Evolutionary conservation across 2,888 invertebrate genomes (phyloP).

Genomic region (Drosophila prostipennis): DNA sequence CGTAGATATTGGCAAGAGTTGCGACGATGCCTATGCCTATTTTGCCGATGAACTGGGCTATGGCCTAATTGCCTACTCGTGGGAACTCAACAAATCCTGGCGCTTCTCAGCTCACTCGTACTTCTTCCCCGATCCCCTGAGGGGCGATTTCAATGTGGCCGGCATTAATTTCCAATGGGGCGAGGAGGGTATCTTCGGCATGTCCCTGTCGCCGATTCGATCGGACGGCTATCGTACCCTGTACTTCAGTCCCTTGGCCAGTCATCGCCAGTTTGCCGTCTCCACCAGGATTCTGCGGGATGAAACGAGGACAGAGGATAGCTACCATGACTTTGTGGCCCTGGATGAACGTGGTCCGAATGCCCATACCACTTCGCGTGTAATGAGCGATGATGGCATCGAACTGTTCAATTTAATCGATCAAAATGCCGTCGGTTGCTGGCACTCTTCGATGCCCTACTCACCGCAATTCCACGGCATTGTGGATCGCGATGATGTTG

Average conservation of each 20-base stretch:
- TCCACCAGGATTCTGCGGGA: slow-evolving; percentile 90
- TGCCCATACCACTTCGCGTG: slow-evolving; percentile 89
- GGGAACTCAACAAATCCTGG: slow-evolving; percentile 91
- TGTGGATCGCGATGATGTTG: slow-evolving; percentile 90
- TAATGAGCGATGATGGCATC: slow-evolving; percentile 90
- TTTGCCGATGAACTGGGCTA: slow-evolving; percentile 93
- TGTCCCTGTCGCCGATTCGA: slow-evolving; percentile 88
- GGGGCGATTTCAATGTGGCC: slow-evolving; percentile 91
- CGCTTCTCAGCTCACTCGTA: slow-evolving; percentile 90
- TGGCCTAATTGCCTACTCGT: slow-evolving; percentile 91
- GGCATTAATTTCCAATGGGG: slow-evolving; percentile 94
- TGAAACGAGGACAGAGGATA: slow-evolving; percentile 87
- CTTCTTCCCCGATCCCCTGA: slow-evolving; percentile 92
- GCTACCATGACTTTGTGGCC: slow-evolving; percentile 89
- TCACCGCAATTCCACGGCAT: slow-evolving; percentile 88
- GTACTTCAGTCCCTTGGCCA: slow-evolving; percentile 92
- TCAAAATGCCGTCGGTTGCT: slow-evolving; percentile 93
- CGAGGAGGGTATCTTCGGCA: slow-evolving; percentile 92
- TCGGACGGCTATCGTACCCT: slow-evolving; percentile 89
- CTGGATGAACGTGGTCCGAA: slow-evolving; percentile 88
- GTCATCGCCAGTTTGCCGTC: slow-evolving; percentile 91
- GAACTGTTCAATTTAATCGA: slow-evolving; percentile 92
- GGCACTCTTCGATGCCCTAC: slow-evolving; percentile 89
- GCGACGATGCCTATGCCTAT: slow-evolving; percentile 91
- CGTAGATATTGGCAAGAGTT: slow-evolving; percentile 90